Base-by-base conservation (phyloP, 2,888 invertebrate species). In the Bhutanitis thaidina region DNA sequence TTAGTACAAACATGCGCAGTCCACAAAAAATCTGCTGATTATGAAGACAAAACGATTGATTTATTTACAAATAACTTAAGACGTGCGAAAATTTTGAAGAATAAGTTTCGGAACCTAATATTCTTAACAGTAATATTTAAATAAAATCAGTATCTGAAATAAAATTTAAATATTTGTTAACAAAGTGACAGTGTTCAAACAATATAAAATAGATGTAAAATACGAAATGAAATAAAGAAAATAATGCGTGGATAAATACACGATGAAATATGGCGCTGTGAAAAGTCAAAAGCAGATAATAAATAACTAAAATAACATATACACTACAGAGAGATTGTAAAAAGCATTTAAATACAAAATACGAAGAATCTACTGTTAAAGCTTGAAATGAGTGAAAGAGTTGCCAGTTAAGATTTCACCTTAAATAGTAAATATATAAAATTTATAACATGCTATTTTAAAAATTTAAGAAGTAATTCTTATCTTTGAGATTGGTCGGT, bases 391-490 rank as follows among this genome's bases (percentile, higher is more conserved):
- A 34, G 34, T 25, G 27, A 12, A 43, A 44, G 54, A 54, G 46
- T 47, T 53, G 55, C 53, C 55, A 55, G 49, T 53, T 55, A 43
- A 34, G 7, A 12, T 12, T 7, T 34, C n/a, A 30, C 3, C n/a
- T 2, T 3, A 20, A 20, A 20, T 20, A 20, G 5, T 20, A 3
- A 20, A 30, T n/a, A n/a, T n/a, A n/a, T n/a, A n/a, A n/a, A n/a
- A n/a, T n/a, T n/a, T n/a, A n/a, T n/a, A n/a, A n/a, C n/a, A n/a
- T n/a, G n/a, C n/a, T n/a, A n/a, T n/a, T n/a, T n/a, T n/a, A n/a
- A n/a, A n/a, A n/a, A n/a, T n/a, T n/a, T n/a, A n/a, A n/a, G n/a
- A n/a, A n/a, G n/a, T n/a, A n/a, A n/a, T n/a, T n/a, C n/a, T n/a
- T n/a, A n/a, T n/a, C n/a, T n/a, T n/a, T n/a, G n/a, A n/a, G n/a